Evolutionary conservation across 2,888 invertebrate species (phyloP), one percentile per base, ranked within the genome.

Genomic region (Drosophila imparisetae): DNA sequence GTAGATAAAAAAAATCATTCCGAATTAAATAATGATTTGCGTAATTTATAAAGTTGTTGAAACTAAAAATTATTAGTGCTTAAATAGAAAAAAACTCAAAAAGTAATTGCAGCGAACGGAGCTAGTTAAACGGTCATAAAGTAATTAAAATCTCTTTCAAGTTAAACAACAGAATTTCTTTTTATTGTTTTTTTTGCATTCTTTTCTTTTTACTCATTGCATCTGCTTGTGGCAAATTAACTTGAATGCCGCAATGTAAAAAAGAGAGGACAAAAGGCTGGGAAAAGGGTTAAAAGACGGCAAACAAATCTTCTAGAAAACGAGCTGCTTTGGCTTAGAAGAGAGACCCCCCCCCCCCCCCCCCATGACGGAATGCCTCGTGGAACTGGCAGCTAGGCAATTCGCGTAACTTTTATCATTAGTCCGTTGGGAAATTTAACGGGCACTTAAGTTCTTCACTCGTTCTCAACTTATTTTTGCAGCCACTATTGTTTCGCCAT

Each of bases 401-500:
- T 73, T 70, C 81, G 75, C 75, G 80, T 79, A 91, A 90, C 86
- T 90, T 91, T 91, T 90, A 91, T 91, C 91, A 92, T 91, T 91
- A 92, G 91, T 83, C 91, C 92, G 83, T 63, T 91, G 92, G 91
- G 91, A 91, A 91, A 92, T 91, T 91, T 91, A 91, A 90, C 90
- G 91, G 90, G 87, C 87, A 91, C 90, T 91, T 91, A 89, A 91
- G 84, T 90, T 87, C 83, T 78, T 78, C 76, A 80, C 77, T 90
- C 85, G 81, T 59, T 86, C 78, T 78, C 78, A 76, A 79, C 79
- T 81, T 87, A 66, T 70, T 80, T 78, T 72, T 38, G 45, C 50
- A 68, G 60, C 55, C 50, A 79, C 81, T 89, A 86, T 86, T 86
- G 90, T 89, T 86, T 85, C 75, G 79, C 83, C 86, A 79, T 83